Conservation (phyloP, 2,113 vertebrate genomes). For the Penelope pileata region DNA sequence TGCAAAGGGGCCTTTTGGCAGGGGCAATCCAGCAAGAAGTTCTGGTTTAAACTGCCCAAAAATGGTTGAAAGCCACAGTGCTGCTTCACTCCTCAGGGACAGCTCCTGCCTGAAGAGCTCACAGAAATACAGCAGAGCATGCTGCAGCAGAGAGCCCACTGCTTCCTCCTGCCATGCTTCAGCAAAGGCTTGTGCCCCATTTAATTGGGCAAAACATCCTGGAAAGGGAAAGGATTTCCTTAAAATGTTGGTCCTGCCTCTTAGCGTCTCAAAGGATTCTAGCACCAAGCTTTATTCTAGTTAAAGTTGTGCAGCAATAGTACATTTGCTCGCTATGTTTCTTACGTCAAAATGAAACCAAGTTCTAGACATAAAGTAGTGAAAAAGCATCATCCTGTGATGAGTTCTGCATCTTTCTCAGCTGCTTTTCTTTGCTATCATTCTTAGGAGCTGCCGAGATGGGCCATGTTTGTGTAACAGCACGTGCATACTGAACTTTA, state of each 20-base stretch:
- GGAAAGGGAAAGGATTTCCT: neutral
- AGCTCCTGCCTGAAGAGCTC: neutral
- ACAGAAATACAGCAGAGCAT: neutral
- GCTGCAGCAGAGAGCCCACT: neutral
- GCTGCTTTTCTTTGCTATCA: neutral
- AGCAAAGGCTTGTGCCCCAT: neutral
- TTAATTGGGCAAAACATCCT: neutral
- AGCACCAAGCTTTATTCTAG: neutral
- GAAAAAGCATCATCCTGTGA: neutral
- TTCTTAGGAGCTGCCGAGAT: neutral
- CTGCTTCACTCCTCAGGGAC: neutral
- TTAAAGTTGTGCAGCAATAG: neutral
- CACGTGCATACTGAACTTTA: neutral
- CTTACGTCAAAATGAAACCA: neutral
- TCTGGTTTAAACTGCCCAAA: neutral
- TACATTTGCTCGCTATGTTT: neutral
- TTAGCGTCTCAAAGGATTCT: neutral
- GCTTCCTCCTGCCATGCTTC: neutral
- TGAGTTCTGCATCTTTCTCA: neutral
- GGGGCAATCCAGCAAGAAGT: fast-evolving
- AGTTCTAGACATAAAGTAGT: neutral
- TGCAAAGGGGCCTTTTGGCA: neutral
- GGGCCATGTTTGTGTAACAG: neutral
- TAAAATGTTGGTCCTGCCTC: neutral
- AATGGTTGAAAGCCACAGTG: too few relatives aligned